Conservation (phyloP, 2,888 invertebrate species). For the Cryptops parisi region DNA sequence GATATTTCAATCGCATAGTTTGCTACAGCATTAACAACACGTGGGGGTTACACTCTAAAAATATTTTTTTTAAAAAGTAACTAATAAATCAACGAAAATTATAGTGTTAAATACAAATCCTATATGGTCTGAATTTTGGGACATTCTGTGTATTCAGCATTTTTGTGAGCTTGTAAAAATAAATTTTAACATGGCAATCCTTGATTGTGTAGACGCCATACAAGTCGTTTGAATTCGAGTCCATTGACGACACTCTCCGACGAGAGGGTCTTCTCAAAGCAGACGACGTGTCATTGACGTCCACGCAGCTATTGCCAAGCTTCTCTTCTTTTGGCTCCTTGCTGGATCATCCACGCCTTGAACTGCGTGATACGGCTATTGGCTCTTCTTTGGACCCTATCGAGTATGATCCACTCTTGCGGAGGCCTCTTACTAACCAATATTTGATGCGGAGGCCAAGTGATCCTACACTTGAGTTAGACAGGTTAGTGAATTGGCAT, state of each 20-base stretch:
- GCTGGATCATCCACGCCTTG: slow-evolving; percentile 8
- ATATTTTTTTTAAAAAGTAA: no score
- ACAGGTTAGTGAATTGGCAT: slow-evolving; percentile 13
- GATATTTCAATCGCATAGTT: no score
- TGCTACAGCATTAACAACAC: no score
- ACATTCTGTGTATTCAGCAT: no score
- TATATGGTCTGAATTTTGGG: no score
- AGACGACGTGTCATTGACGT: slow-evolving; percentile 19
- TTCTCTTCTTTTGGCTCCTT: slow-evolving; percentile 26
- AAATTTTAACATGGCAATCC: no score
- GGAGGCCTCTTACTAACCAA: slow-evolving; percentile 7
- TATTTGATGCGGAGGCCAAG: slow-evolving; percentile 13
- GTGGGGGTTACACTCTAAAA: no score
- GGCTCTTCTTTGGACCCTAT: slow-evolving; percentile 19
- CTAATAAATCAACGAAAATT: no score
- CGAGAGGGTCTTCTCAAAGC: slow-evolving; percentile 18
- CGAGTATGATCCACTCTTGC: slow-evolving; percentile 4
- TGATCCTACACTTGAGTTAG: slow-evolving; percentile 9
- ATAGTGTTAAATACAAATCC: no score
- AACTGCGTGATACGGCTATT: slow-evolving; percentile 22
- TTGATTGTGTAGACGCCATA: slow-evolving; percentile 29
- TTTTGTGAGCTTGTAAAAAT: no score
- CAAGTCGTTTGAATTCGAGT: slow-evolving; percentile 35
- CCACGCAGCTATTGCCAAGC: slow-evolving; percentile 25
- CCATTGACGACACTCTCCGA: slow-evolving; percentile 30